Base-by-base conservation (phyloP, 2,113 vertebrate species). In the Macroglossus sobrinus region DNA sequence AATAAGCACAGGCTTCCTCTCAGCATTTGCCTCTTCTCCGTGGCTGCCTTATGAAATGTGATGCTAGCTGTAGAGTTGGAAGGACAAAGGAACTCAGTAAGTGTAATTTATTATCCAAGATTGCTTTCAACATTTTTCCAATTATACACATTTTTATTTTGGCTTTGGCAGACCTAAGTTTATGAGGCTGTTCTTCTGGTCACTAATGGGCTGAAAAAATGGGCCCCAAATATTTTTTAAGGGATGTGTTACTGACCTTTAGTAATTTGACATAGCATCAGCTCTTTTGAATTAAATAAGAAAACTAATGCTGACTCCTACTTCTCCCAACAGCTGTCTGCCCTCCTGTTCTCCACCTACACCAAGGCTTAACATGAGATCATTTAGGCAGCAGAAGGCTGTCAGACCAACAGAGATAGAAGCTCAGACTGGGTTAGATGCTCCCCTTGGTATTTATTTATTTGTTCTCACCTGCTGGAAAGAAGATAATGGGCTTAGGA, bases 61-160 rank as follows among this genome's bases (percentile, higher is more conserved):
- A 64, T 81, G 61, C 72, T 93, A 96, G 68, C 45, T 96, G 68
- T 90, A 88, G 93, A 95, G 38, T 38, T 71, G 88, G 96, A 95
- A 97, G 66, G 57, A 96, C n/a, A 92, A 96, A 95, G 71, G 64
- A 95, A 93, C 79, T 93, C 72, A 71, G 33, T 97, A 96, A 98
- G 93, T 93, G 61, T 96, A 96, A 97, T 63, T 97, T 98, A 86
- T 76, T 97, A 92, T 82, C 89, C 92, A 87, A 63, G 95, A 76
- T 95, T 96, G 53, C 95, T 97, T 96, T 84, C 75, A 97, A 96
- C 38, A 80, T 98, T 98, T 89, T 96, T 93, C 75, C 93, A 97
- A 94, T 95, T 98, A 97, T 21, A 33, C 84, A 45, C 92, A 53
- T 95, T 98, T 92, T 97, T 93, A 72, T 84, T 33, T 78, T 81